Percentiles rank a stretch among this genome's conserved stretches.
These are phyloP conservation scores for Malurus elegans DNA, from an alignment of 2,113 vertebrate species.

Conservation along the genomic window DNA sequence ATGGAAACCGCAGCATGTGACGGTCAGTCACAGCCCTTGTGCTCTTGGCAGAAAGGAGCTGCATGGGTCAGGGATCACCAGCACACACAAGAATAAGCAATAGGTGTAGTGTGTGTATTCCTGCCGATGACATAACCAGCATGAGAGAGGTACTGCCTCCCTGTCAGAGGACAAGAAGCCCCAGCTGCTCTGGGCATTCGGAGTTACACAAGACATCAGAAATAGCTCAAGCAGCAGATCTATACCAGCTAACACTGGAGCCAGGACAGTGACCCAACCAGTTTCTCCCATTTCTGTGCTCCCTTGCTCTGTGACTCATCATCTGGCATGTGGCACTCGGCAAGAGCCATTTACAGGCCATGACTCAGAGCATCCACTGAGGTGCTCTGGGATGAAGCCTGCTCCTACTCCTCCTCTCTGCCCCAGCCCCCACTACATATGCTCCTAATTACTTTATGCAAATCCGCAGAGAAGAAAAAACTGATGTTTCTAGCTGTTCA, in stretches of 20 bases:
- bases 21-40: background rate
- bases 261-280: background rate
- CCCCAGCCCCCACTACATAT: background rate
- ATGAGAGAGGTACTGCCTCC: background rate
- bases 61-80: background rate
- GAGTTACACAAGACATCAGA: background rate
- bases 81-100: background rate
- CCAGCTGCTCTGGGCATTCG: background rate
- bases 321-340: background rate
- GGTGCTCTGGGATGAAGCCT: background rate
- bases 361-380: conserved; percentile 7
- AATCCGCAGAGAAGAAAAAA: background rate
- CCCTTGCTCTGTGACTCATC: conserved; percentile 35
- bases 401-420: background rate
- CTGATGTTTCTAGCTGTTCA: conserved; percentile 12
- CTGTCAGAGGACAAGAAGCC: background rate
- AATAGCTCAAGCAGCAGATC: background rate
- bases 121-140: background rate
- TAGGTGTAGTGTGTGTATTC: background rate
- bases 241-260: background rate
- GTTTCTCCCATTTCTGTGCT: conserved; percentile 39
- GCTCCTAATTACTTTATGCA: conserved; percentile 1
- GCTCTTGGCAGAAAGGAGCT: background rate
- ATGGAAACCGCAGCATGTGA: background rate
- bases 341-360: background rate